Base-by-base conservation (phyloP, 2,113 vertebrate species). In the Numenius arquata region DNA sequence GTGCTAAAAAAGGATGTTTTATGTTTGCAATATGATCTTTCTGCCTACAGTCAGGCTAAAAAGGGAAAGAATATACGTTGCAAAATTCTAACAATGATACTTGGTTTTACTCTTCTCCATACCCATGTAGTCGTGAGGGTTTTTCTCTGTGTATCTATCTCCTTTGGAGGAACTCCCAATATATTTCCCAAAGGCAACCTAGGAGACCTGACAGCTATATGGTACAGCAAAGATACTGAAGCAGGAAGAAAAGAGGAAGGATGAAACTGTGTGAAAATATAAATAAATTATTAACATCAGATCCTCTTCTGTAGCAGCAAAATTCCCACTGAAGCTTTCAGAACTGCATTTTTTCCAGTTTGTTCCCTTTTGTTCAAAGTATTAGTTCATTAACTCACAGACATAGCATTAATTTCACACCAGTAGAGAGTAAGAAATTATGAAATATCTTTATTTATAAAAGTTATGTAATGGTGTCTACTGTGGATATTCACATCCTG, bases 401-500 rank as follows among this genome's bases (percentile, higher is more conserved):
- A 63, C 7, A 67, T 0, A 74, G 8, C 30, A 29, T 22, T 83
- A 0, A 0, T 61, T 83, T 12, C 1, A 3, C 25, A 65, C 4
- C 3, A 90, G 52, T 5, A 48, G 41, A 89, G 26, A 48, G 9
- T 40, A 72, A 40, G 36, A 74, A 72, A 70, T 62, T 9, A 48
- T 26, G 2, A 61, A 72, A 47, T 3, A 4, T 8, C 67, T 72
- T 89, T 50, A 25, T 84, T 58, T 80, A 5, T 59, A 75, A 72
- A 75, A 78, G 11, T 61, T 71, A 38, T 30, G 8, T 36, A 88
- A 61, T 43, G 3, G 23, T 25, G 13, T 65, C 12, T 81, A 62
- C 22, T 68, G 12, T 53, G 8, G 6, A 34, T 1, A 1, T 53
- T 89, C 41, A 32, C 4, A 29, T 85, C 27, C 58, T 55, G 26